Evolutionary conservation across 2,797 vertebrate genomes (phyloP), one percentile per base, ranked within the genome.

Genomic region (Psittacula echo): DNA sequence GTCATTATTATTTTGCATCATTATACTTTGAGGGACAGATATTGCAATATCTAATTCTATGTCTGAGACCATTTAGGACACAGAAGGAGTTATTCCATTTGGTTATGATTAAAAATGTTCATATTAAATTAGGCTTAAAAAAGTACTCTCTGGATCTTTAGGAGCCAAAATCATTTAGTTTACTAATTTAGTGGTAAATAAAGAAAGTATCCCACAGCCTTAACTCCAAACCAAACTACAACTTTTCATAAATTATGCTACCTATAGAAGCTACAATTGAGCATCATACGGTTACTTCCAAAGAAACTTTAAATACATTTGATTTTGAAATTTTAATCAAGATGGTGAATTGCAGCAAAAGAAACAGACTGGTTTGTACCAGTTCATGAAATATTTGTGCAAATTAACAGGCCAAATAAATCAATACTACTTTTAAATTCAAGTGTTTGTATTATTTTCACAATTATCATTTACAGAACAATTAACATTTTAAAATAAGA

Each of bases 31-130:
- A 92, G 10, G 5, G 3, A 87, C 66, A 79, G 22, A 37, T 51
- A 87, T 1, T 58, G 7, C 13, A 51, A 34, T 13, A 54, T 39
- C 26, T 41, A 84, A 66, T 50, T 84, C 23, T 15, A 75, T 11
- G 68, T 22, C 15, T 70, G 22, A 83, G 34, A 87, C n/a, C 32
- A 34, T 45, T 2, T 45, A 34, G 26, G 17, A 64, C 13, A 71
- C 22, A 9, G 3, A 13, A 76, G 7, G 47, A 85, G 19, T 66
- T 76, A 66, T 9, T 79, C 34, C 41, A 51, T 6, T 14, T 11
- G 1, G 0, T 50, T 42, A 82, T 0, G 0, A 20, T 42, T 4
- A 66, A n/a, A 62, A 48, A 71, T 77, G 48, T 44, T 86, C 6
- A 16, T 0, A 48, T 3, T 1, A 70, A 70, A 68, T 32, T 37